Base-by-base conservation (phyloP, 2,888 invertebrate species). In the Leptopterna dolabrata region DNA sequence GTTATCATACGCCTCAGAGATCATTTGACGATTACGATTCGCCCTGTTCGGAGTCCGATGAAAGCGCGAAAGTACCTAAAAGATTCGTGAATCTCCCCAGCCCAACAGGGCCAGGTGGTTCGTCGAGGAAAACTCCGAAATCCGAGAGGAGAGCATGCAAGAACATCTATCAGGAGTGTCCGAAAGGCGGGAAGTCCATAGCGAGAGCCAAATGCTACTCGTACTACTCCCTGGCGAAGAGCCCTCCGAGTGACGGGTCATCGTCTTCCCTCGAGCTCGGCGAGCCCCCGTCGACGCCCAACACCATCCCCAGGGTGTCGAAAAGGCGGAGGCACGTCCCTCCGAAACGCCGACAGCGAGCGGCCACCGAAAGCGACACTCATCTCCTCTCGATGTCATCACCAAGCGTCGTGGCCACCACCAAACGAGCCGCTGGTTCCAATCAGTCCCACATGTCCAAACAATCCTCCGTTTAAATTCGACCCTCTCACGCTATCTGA, bases 161-260 rank as follows among this genome's bases (percentile, higher is more conserved):
- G 29, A 71, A 47, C 45, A 14, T 19, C 41, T 86, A 87, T 30
- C 83, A 86, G 63, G 80, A 85, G 45, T 70, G 73, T 29, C 27
- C 76, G 63, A n/a, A 73, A 76, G 88, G 86, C 13, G 87, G 81
- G 0, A 90, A 89, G 76, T 89, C 90, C 2, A 89, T 89, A 19
- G 90, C 89, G 19, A 87, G 90, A 63, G 89, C 91, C n/a, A 91
- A 91, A 89, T 90, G 90, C 87, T 91, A 91, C 80, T 91, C 91
- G 11, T 91, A 91, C 87, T 91, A 91, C 88, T 91, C 91, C n/a
- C 81, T 90, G 70, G 90, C 91, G 4, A 90, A 90, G 47, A 91
- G 91, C 88, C 91, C 91, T 0, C 91, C 90, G 16, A 91, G 91
- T 87, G 91, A 91, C 81, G 90, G 90, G 16, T 90, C 90, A 9